Evolutionary conservation across 1,140 invertebrate species (phyloP).

Genomic region (Pinna nobilis): DNA sequence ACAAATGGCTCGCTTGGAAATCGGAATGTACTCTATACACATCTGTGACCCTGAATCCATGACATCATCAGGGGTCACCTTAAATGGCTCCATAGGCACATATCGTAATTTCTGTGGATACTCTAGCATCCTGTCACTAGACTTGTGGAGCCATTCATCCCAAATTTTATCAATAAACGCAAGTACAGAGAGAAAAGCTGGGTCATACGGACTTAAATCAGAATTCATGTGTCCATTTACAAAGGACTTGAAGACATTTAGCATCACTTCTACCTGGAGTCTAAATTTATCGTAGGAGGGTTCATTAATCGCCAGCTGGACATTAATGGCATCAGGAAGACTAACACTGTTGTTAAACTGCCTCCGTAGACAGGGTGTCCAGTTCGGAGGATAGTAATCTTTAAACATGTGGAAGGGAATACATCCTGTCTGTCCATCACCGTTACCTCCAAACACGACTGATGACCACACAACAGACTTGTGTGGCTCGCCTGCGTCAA

Average conservation of each 20-base stretch:
- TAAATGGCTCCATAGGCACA: conserved; percentile 61
- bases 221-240: conserved; percentile 65
- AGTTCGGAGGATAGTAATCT: conserved; percentile 53
- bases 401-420: conserved; percentile 65
- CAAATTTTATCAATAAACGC: conserved; percentile 67
- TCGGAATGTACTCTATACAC: conserved; percentile 62
- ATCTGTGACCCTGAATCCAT: conserved; percentile 55
- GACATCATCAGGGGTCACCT: conserved; percentile 59
- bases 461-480: conserved; percentile 60
- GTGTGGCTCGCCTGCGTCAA: conserved; percentile 57
- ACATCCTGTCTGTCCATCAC: conserved; percentile 53
- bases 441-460: conserved; percentile 65
- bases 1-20: conserved; percentile 55
- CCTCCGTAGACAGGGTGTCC: conserved; percentile 61
- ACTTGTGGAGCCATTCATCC: conserved; percentile 60
- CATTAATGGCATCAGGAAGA: conserved; percentile 62
- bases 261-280: conserved; percentile 55
- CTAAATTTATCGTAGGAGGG: conserved; percentile 55
- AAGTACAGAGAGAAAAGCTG: conserved; percentile 57
- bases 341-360: conserved; percentile 54
- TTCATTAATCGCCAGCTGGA: conserved; percentile 58
- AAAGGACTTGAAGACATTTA: conserved; percentile 53
- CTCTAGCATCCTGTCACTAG: conserved; percentile 44
- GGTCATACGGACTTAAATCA: conserved; percentile 61
- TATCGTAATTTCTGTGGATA: conserved; percentile 52